Conservation (phyloP, 30 jellyfish, hydroid and myxozoan species). For the Catostylus mosaicus region DNA sequence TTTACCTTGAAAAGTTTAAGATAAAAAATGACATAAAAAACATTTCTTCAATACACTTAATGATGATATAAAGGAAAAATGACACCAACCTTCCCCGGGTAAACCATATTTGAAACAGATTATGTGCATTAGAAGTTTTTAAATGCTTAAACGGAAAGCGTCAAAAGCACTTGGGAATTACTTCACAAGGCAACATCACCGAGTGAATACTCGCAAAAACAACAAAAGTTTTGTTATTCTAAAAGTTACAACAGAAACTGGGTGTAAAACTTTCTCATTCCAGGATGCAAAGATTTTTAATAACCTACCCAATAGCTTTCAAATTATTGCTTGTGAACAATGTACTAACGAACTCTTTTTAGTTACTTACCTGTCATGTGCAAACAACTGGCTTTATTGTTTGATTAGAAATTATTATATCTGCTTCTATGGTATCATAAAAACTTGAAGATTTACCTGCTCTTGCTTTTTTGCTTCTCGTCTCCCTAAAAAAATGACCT, state of each 20-base stretch:
- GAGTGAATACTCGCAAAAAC: constrained; percentile 28
- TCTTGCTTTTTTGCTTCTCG: neutral
- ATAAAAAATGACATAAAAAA: no score
- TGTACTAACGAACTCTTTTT: no score
- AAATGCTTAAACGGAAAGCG: constrained; percentile 45
- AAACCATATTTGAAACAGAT: constrained; percentile 42
- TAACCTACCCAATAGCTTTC: constrained; percentile 29
- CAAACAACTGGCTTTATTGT: no score
- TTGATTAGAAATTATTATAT: no score
- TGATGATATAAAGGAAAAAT: neutral
- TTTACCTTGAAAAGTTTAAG: no score
- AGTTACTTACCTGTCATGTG: no score
- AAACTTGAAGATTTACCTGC: neutral
- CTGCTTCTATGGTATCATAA: no score
- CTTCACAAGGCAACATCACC: constrained; percentile 41
- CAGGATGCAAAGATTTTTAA: constrained; percentile 39
- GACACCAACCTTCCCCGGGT: constrained; percentile 14
- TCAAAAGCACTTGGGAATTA: constrained; percentile 3
- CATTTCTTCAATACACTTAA: no score
- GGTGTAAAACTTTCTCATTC: no score
- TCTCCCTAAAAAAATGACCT: neutral
- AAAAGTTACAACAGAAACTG: constrained; percentile 28
- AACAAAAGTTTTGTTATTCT: constrained; percentile 32
- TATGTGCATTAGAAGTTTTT: constrained; percentile 61
- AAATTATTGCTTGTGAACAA: no score